Base-by-base conservation (phyloP, 2,113 vertebrate species). In the Gallinago media region DNA sequence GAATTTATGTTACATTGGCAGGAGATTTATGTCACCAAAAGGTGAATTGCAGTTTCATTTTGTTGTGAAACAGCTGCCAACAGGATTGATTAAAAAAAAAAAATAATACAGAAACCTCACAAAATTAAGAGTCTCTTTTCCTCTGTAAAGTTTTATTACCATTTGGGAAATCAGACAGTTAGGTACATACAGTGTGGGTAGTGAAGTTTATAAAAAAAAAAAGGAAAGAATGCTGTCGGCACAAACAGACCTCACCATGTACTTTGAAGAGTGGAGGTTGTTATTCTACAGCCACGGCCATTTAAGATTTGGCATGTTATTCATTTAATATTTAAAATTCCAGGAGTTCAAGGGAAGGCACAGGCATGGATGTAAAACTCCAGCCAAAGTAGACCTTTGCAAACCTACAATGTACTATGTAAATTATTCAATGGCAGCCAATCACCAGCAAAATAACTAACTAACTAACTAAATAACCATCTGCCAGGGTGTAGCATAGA, bases 311-410 rank as follows among this genome's bases (percentile, higher is more conserved):
- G 47, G 15, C 38, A n/a, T 59, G 19, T 2, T 18, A 10, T 88
- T 61, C 11, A 27, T 87, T 54, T 25, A 80, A 44, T 76, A 79
- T 61, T 88, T 87, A 78, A 82, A 73, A 62, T 82, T 67, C 54
- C 58, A 88, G 40, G 17, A 42, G 27, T 1, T 74, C 27, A 20
- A 86, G 26, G 19, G 16, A 65, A 63, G 46, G 21, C 50, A 56
- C 32, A 47, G 23, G 23, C 32, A 78, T 8, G 11, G 13, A n/a
- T 55, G 31, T 10, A 32, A 40, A 75, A 54, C 20, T 58, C 47
- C 75, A 65, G 76, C 18, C 55, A 63, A 91, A 70, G 13, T 11
- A 72, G 29, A 29, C 42, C 12, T 85, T 59, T 61, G 46, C 52
- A 93, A 93, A 95, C 34, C 14, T 49, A 13, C 6, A 16, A 15